Base-by-base conservation (phyloP, 2,888 invertebrate species). In the Hydriomena furcata region DNA sequence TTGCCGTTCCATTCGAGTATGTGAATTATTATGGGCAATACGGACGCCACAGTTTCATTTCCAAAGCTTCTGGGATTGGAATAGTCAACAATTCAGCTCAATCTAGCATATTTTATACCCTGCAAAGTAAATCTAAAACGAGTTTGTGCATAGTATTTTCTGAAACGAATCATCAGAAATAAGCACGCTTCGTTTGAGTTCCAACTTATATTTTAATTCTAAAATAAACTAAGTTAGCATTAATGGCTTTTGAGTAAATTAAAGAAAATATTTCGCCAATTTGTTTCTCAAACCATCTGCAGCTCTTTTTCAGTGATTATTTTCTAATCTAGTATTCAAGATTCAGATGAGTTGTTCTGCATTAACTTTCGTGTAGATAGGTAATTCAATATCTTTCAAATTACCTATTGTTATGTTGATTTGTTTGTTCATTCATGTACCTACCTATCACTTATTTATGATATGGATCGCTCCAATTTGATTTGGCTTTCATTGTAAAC, bases 21-120 rank as follows among this genome's bases (percentile, higher is more conserved):
- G 46, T 53, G 49, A 51, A 58, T 53, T 60, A 69, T 65, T 66
- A 46, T 66, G 55, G 43, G 41, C 45, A 59, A 56, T 61, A 58
- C n/a, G 48, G 43, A 38, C 23, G 48, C 31, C 52, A 52, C 57
- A n/a, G 58, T 43, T 61, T 60, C 47, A n/a, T 61, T 64, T 65
- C 50, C 54, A 56, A 54, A 57, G 38, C 45, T 49, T 40, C 40
- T 55, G 36, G 35, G 8, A 11, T 11, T 10, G 17, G 35, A 23
- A 32, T 1, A 32, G 7, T 8, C 13, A 31, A 31, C 17, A 17
- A 17, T 17, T 17, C 2, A 17, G 4, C n/a, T n/a, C n/a, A 17
- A 17, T 17, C 17, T 17, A 17, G 4, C 17, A 17, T 17, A 17
- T 3, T 17, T 3, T 3, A 17, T 17, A 17, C 17, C 4, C 17